Conservation (phyloP, 2,113 vertebrate species). For the Trogon surrucura region DNA sequence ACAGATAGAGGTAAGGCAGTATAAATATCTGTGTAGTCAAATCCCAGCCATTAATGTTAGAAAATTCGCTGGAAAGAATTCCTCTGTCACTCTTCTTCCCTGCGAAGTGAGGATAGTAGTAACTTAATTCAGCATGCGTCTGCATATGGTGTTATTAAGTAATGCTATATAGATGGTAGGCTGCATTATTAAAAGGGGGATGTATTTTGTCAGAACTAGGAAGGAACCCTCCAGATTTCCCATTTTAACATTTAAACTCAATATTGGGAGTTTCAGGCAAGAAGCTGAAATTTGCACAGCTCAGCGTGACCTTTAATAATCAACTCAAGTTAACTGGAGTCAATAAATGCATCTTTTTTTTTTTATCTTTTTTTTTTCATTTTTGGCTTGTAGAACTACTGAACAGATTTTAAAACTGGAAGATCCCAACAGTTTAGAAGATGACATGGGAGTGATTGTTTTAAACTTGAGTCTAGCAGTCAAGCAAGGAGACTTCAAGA, state of each 20-base stretch:
- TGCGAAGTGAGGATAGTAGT: background rate
- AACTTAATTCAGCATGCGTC: background rate
- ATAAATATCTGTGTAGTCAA: background rate
- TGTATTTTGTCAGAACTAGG: background rate
- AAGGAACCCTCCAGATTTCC: background rate
- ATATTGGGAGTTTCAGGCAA: conserved; percentile 48
- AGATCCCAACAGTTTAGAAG: conserved; percentile 91
- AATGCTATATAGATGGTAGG: background rate
- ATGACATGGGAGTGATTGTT: conserved; percentile 91
- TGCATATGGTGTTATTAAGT: background rate
- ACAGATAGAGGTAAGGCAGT: background rate
- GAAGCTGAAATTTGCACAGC: conserved; percentile 64
- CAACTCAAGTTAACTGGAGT: conserved; percentile 25
- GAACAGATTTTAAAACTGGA: conserved; percentile 85
- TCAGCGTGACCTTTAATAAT: conserved; percentile 52
- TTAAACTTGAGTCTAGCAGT: conserved; percentile 86
- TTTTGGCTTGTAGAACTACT: conserved; percentile 74
- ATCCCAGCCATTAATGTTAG: background rate
- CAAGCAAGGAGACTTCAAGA: conserved; percentile 89
- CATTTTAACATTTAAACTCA: conserved; percentile 53
- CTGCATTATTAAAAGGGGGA: background rate
- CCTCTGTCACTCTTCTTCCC: background rate
- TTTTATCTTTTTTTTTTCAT: background rate
- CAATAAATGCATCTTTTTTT: background rate
- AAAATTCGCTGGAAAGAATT: background rate